Conservation (phyloP, 2,797 vertebrate genomes). For the Mus caroli region DNA sequence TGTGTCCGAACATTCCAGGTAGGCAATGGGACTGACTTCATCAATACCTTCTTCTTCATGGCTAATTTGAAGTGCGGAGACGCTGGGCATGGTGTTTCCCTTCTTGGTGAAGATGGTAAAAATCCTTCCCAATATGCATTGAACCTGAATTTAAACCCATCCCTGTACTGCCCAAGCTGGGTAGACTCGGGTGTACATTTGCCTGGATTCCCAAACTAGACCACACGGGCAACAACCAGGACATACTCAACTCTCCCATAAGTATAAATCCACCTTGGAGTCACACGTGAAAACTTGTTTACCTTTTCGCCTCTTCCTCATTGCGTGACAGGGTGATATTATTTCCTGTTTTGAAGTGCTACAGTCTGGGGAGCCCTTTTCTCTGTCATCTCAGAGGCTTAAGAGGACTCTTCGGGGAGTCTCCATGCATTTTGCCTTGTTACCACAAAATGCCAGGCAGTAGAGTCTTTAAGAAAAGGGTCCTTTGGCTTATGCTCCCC, state of each 20-base stretch:
- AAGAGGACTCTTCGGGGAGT: not conserved
- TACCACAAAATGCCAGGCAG: not conserved
- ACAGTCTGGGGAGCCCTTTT: not conserved
- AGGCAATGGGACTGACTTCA: conserved; percentile 92
- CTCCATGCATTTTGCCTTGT: not conserved
- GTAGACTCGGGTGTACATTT: conserved; percentile 96
- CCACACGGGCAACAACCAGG: conserved; percentile 94
- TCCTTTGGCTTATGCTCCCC: not conserved
- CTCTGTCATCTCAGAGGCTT: not conserved
- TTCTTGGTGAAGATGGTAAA: not conserved
- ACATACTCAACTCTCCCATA: not conserved
- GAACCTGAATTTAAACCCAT: conserved; percentile 94
- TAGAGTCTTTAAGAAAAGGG: not conserved
- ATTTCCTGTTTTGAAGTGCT: not conserved
- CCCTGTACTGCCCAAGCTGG: conserved; percentile 98
- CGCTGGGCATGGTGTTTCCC: not conserved
- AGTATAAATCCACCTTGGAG: not conserved
- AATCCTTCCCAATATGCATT: not conserved
- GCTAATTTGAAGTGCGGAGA: not conserved
- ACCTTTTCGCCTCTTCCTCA: not conserved
- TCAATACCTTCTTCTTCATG: not conserved
- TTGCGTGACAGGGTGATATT: not conserved
- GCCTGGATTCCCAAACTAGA: conserved; percentile 98
- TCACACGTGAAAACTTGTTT: not conserved
- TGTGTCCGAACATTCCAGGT: conserved; percentile 93